Conservation (phyloP, 1,140 invertebrate species). For the Oncopodura yosiiana region DNA sequence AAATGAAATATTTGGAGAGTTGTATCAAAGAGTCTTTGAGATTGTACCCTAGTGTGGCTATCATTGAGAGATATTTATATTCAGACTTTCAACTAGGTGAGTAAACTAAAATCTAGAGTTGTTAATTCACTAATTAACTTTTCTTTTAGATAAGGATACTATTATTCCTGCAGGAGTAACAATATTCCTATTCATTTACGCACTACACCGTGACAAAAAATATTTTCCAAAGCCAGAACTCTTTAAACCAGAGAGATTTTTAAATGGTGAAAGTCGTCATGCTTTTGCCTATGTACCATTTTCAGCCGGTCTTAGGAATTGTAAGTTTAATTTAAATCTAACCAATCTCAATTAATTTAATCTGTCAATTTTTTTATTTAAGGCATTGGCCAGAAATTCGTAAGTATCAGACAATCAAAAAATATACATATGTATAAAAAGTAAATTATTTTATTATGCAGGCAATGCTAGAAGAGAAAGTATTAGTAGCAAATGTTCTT, state of each 20-base stretch:
- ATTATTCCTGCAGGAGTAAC: constrained; percentile 4
- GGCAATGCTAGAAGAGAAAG: constrained; percentile 52
- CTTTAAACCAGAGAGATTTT: constrained; percentile 49
- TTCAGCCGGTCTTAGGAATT: constrained; percentile 43
- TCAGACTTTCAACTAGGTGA: constrained; percentile 41
- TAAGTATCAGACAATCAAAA: too few species aligned
- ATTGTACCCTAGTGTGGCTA: constrained; percentile 54
- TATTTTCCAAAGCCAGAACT: constrained; percentile 45
- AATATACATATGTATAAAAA: too few species aligned
- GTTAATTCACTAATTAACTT: neutral
- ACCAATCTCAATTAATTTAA: too few species aligned
- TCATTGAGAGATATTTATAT: constrained; percentile 43
- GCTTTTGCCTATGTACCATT: constrained; percentile 43
- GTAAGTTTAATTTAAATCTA: too few species aligned
- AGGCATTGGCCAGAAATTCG: too few species aligned
- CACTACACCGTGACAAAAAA: constrained; percentile 44
- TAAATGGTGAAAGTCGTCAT: constrained; percentile 38
- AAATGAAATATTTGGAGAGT: constrained; percentile 52
- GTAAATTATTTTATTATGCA: too few species aligned
- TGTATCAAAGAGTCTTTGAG: constrained; percentile 53
- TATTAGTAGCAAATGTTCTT: constrained; percentile 47
- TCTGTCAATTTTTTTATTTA: too few species aligned
- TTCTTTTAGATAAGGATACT: constrained; percentile 1
- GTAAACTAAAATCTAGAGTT: neutral
- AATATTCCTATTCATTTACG: constrained; percentile 30